Evolutionary conservation across 2,113 vertebrate species (phyloP).

Genomic region (Calyptommatus sinebrachiatus): DNA sequence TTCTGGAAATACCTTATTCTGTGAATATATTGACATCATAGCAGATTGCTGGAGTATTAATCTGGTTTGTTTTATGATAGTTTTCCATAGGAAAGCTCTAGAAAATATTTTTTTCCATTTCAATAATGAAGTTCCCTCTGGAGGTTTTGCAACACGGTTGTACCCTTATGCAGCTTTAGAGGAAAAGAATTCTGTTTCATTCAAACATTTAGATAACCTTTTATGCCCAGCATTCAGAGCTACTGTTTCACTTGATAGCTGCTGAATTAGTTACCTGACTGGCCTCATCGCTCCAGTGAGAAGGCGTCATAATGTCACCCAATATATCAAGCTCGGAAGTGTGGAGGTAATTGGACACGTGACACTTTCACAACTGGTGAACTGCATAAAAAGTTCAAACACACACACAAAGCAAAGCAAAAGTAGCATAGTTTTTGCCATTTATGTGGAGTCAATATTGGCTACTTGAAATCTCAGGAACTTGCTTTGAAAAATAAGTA

Average conservation of each 20-base stretch:
- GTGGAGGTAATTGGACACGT: neutral
- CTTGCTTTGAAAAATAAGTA: neutral
- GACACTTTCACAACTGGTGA: neutral
- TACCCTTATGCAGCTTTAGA: neutral
- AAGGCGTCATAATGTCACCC: neutral
- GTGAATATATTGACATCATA: neutral
- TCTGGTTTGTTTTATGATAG: neutral
- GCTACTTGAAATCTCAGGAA: neutral
- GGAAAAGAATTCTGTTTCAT: neutral
- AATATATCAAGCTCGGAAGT: neutral
- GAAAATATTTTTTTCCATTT: neutral
- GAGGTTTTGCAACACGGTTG: neutral
- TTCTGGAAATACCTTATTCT: neutral
- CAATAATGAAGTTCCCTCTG: neutral
- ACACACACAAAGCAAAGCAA: neutral
- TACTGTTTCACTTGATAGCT: neutral
- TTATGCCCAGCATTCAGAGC: neutral
- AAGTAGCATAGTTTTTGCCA: neutral
- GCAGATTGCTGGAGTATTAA: neutral
- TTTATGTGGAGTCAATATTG: neutral
- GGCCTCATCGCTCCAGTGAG: neutral
- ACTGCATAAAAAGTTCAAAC: neutral
- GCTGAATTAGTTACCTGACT: neutral
- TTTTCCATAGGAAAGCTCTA: neutral
- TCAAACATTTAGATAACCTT: neutral